Percentiles rank a stretch among this genome's conserved stretches.
Conservation (phyloP, 2,797 vertebrate species). For the Vespertilio murinus region DNA sequence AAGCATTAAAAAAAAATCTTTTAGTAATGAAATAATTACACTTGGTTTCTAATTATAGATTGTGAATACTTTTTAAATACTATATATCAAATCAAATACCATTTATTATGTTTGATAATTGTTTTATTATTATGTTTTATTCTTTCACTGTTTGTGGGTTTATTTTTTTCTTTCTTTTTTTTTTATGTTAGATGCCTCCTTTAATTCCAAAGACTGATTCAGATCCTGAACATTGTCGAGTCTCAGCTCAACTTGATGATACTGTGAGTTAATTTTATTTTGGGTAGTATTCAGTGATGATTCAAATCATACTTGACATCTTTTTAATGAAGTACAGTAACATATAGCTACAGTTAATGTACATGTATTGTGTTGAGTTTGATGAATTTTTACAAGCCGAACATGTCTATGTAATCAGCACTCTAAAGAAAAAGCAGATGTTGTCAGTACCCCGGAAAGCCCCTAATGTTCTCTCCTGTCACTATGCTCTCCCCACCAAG, state of each 20-base stretch:
- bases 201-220: constrained; percentile 93
- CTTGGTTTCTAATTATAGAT: neutral
- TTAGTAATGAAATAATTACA: neutral
- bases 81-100: neutral
- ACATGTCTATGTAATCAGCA: neutral
- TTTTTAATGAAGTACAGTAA: neutral
- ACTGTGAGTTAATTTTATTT: constrained; percentile 88
- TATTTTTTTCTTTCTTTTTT: neutral
- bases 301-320: constrained; percentile 35
- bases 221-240: constrained; percentile 95
- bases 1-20: neutral
- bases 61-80: neutral
- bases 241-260: constrained; percentile 96
- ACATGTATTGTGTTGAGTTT: neutral
- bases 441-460: neutral
- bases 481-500: neutral
- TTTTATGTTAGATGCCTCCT: constrained; percentile 84
- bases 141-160: constrained; percentile 25
- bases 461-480: neutral
- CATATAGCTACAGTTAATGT: neutral
- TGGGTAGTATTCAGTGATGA: neutral
- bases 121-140: neutral
- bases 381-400: constrained; percentile 31
- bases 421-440: neutral
- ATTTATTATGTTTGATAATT: neutral